These are phyloP conservation scores for Rhingia rostrata DNA, from an alignment of 2,888 invertebrate genomes.

Conservation along the genomic window DNA sequence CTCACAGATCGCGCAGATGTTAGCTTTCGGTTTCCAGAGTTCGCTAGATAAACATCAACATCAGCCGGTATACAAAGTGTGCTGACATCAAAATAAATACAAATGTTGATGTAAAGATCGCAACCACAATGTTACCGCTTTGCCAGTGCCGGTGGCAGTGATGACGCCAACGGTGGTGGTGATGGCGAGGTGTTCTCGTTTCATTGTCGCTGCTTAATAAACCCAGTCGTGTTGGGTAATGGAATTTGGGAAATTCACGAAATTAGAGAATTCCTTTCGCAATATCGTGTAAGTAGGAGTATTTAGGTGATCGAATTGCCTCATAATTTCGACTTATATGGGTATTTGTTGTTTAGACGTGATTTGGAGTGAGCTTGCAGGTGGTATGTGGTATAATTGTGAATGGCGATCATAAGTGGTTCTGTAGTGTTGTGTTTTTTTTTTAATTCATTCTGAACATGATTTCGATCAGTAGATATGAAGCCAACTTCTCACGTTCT, in stretches of 20 bases:
- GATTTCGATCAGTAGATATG: too few relatives aligned
- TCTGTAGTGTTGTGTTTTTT: too few relatives aligned
- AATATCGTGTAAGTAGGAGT: neutral
- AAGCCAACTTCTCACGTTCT: too few relatives aligned
- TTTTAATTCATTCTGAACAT: too few relatives aligned
- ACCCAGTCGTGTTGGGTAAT: conserved; percentile 17
- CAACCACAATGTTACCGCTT: conserved; percentile 24
- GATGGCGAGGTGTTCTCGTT: conserved; percentile 30
- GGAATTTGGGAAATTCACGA: conserved; percentile 41
- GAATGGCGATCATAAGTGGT: too few relatives aligned
- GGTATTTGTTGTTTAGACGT: too few relatives aligned
- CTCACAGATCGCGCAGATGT: conserved; percentile 42
- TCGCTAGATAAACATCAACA: conserved; percentile 63
- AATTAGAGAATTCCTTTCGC: conserved; percentile 35
- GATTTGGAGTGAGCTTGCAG: too few relatives aligned
- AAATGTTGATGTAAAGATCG: conserved; percentile 58
- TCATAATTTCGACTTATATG: too few relatives aligned
- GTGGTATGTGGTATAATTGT: too few relatives aligned
- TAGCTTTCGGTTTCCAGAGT: conserved; percentile 45
- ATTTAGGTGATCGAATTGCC: too few relatives aligned
- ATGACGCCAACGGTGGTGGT: neutral
- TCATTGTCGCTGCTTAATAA: conserved; percentile 19
- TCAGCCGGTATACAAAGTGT: conserved; percentile 17
- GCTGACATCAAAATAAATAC: conserved; percentile 54
- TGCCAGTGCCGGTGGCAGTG: neutral